Evolutionary conservation across 2,888 invertebrate species (phyloP).

Genomic region (Galerucella pusilla): DNA sequence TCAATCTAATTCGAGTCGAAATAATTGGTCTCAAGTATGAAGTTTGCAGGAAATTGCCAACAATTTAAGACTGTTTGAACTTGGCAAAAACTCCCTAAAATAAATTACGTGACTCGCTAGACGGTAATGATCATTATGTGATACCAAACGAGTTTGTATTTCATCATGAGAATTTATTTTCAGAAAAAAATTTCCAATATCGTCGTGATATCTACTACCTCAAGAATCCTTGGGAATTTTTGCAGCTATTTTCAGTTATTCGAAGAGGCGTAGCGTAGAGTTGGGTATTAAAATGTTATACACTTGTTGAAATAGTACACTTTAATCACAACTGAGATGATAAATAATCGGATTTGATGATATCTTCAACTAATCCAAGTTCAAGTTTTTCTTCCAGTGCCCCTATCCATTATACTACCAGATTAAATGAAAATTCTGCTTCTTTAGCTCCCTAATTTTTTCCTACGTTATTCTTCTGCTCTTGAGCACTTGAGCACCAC

Average conservation of each 20-base stretch:
- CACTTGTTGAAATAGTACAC: too few species aligned
- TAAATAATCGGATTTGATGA: too few species aligned
- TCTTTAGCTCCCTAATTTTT: too few species aligned
- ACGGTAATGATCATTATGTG: constrained; percentile 37
- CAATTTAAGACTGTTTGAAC: constrained; percentile 34
- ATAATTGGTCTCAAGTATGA: constrained; percentile 24
- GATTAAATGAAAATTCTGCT: too few species aligned
- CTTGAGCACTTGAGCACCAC: too few species aligned
- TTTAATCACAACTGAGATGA: too few species aligned
- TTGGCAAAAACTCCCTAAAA: constrained; percentile 37
- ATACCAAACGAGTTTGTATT: constrained; percentile 31
- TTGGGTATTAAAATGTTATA: background rate
- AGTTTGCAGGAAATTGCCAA: constrained; percentile 31
- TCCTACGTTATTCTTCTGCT: too few species aligned
- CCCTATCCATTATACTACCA: too few species aligned
- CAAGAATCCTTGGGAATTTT: background rate
- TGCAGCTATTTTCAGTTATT: background rate
- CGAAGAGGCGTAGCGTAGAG: background rate
- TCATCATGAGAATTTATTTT: constrained; percentile 22
- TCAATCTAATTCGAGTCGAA: constrained; percentile 18
- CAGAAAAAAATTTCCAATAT: constrained; percentile 19
- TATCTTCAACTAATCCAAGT: too few species aligned
- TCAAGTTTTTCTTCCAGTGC: too few species aligned
- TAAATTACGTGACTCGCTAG: constrained; percentile 41
- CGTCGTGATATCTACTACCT: background rate